Base-by-base conservation (phyloP, 1,140 invertebrate species). In the Macrostomum lignano region DNA sequence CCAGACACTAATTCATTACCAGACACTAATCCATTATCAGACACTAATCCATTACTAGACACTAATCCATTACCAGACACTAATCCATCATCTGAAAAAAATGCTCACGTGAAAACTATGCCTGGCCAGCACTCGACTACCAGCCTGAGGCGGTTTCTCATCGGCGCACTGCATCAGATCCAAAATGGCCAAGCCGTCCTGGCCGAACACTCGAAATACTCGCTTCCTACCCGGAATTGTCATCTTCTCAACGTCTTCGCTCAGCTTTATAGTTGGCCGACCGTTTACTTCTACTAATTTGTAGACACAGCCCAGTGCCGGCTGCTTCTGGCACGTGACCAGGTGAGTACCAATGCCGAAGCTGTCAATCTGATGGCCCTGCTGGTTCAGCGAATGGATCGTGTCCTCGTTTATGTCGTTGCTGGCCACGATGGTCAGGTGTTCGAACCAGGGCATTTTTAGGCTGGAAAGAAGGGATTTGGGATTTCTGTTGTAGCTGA, bases 371-470 rank as follows among this genome's bases (percentile, higher is more conserved):
- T 74, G 71, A 51, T 91, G 84, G 21, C 75, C 52, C 48, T 96
- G 86, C 51, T 93, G 84, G 51, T 94, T 93, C 26, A 96, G 58
- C 46, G 82, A 93, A 36, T 86, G 66, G 47, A 96, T 94, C 2
- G 84, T 96, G 41, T 96, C 86, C 61, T 96, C 88, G 47, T 96
- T 96, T 24, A 98, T 94, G 49, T 96, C 88, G 59, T 96, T 96
- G 11, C 82, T 93, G 2, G 84, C 88, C 28, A 94, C 76, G 46
- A 98, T 94, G 4, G 65, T 73, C 33, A 94, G 52, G 35, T 71
- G 63, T 14, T 67, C 63, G 58, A 98, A 88, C 77, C 78, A 91
- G 0, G 73, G 69, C 32, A 84, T 31, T 22, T 49, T 37, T 36
- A 48, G 58, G 51, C 42, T 74, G 37, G 21, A 31, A 13, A 17